Conservation (phyloP, 2,888 invertebrate species). For the Meteorus colon region DNA sequence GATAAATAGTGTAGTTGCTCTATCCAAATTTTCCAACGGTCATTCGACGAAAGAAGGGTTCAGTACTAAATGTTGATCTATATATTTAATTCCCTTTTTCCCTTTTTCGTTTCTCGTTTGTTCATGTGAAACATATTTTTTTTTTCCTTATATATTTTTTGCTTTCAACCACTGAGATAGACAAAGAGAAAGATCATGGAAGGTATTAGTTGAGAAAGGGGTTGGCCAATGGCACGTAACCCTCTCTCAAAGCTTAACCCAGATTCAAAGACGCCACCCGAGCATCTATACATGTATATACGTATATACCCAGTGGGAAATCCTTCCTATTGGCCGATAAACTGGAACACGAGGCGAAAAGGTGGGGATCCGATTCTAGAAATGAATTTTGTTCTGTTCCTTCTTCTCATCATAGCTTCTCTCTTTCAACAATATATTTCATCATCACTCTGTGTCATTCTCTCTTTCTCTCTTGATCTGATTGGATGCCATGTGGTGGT, state of each 20-base stretch:
- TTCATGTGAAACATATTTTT: constrained; percentile 34
- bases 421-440: constrained; percentile 12
- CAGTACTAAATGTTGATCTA: neutral
- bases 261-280: constrained; percentile 50
- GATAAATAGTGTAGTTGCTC: neutral
- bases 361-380: constrained; percentile 60
- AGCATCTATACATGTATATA: constrained; percentile 24
- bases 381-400: constrained; percentile 35
- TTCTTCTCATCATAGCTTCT: neutral
- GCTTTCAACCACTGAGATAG: neutral
- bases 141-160: constrained; percentile 38
- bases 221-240: constrained; percentile 52
- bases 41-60: neutral
- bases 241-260: constrained; percentile 53
- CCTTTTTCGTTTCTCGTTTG: neutral
- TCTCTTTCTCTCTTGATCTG: neutral
- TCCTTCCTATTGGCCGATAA: constrained; percentile 61
- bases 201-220: constrained; percentile 50
- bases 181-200: constrained; percentile 33
- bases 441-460: constrained; percentile 13
- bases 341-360: constrained; percentile 62
- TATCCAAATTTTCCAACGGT: neutral
- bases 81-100: constrained; percentile 10
- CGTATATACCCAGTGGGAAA: neutral
- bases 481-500: neutral